A percentile compares a stretch with the other conserved stretches of the same genome.
Evolutionary conservation across 2,797 vertebrate species (phyloP).

Genomic region (Forpus xanthops): DNA sequence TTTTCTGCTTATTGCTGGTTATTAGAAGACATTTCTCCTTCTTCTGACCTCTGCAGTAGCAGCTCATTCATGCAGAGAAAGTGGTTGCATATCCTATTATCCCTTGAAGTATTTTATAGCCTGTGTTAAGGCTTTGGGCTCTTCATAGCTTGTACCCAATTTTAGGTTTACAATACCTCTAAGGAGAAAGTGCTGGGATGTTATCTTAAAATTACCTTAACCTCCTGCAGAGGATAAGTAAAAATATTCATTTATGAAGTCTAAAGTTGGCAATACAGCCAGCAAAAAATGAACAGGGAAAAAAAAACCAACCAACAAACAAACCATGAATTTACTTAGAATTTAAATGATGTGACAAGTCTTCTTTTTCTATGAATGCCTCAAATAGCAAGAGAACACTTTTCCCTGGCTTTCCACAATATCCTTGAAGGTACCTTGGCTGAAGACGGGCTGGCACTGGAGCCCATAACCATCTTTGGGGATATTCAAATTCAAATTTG

Average conservation of each 20-base stretch:
- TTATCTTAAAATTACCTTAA: background rate
- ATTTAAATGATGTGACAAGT: background rate
- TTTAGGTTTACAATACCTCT: background rate
- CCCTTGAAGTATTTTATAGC: constrained; percentile 24
- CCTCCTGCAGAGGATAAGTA: background rate
- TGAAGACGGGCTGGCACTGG: background rate
- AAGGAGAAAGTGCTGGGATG: background rate
- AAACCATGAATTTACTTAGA: background rate
- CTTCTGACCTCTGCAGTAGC: constrained; percentile 1
- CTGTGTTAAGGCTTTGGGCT: background rate
- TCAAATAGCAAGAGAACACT: background rate
- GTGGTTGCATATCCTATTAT: constrained; percentile 48
- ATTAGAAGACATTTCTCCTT: constrained; percentile 51
- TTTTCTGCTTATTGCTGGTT: background rate
- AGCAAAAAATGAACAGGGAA: background rate
- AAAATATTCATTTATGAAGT: background rate
- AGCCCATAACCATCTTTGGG: background rate
- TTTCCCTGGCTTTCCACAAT: background rate
- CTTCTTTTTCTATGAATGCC: background rate
- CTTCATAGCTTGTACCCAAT: background rate
- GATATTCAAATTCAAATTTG: background rate
- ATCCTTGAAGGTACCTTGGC: background rate
- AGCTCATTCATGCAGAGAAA: constrained; percentile 56
- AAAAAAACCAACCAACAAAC: background rate
- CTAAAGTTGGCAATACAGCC: background rate